phyloP scores from a whole-genome alignment of 2,113 vertebrate genomes.

The Anser brachyrhynchus region DNA sequence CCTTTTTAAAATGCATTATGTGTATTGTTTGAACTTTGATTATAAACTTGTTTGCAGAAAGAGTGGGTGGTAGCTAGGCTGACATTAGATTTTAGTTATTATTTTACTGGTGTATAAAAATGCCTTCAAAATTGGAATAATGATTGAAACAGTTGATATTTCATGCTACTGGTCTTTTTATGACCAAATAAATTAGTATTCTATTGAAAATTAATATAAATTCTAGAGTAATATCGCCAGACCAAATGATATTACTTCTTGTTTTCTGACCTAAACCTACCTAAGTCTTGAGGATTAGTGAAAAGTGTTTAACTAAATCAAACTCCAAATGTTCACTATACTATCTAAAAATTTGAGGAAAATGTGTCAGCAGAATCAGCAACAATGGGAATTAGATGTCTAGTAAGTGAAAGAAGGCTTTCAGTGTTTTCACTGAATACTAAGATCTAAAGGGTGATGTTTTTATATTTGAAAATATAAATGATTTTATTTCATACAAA shows the following conservation, averaged over 20 bases:
- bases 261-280: not conserved
- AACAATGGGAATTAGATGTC: not conserved
- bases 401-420: not conserved
- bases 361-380: not conserved
- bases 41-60: not conserved
- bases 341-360: not conserved
- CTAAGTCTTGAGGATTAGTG: not conserved
- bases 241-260: not conserved
- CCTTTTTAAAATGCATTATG: not conserved
- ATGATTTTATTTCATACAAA: not conserved
- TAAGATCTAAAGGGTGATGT: not conserved
- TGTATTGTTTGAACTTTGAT: not conserved
- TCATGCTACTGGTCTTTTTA: not conserved
- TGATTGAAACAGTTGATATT: not conserved
- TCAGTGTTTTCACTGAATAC: not conserved
- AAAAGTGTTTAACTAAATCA: not conserved
- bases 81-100: not conserved
- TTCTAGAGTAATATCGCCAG: not conserved
- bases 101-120: not conserved
- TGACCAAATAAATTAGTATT: not conserved
- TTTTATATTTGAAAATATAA: not conserved
- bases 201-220: not conserved
- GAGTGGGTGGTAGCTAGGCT: not conserved
- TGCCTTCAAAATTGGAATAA: not conserved
- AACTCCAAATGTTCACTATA: too few relatives aligned